phyloP scores from a whole-genome alignment of 2,113 vertebrate genomes.

The Cranoglanis bouderius region DNA sequence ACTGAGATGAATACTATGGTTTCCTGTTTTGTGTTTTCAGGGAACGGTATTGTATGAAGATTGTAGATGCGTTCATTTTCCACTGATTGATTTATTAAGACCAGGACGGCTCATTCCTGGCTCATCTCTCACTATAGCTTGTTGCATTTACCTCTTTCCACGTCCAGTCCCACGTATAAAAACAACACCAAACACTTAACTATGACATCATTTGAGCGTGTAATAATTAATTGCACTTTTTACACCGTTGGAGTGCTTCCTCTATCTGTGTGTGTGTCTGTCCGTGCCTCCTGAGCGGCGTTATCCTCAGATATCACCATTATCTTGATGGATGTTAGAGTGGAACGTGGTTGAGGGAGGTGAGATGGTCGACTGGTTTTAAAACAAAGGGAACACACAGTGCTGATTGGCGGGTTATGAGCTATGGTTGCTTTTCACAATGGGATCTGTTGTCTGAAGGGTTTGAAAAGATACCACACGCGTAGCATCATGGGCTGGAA shows the following conservation, averaged over 20 bases:
- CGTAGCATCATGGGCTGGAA: conserved; percentile 38
- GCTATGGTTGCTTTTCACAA: conserved; percentile 67
- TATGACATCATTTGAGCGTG: conserved; percentile 74
- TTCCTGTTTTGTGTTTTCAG: not conserved
- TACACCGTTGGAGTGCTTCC: conserved; percentile 64
- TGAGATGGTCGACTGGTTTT: conserved; percentile 60
- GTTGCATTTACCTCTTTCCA: conserved; percentile 43
- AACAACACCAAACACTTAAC: conserved; percentile 80
- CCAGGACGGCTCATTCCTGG: conserved; percentile 57
- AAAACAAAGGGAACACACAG: conserved; percentile 70
- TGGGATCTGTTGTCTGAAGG: conserved; percentile 61
- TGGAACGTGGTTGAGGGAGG: conserved; percentile 33
- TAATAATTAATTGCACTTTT: conserved; percentile 77
- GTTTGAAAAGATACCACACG: conserved; percentile 57
- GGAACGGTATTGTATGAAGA: not conserved
- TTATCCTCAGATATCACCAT: conserved; percentile 63
- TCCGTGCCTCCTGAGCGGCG: conserved; percentile 21
- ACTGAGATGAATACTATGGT: conserved; percentile 58
- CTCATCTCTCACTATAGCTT: not conserved
- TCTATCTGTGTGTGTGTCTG: conserved; percentile 35
- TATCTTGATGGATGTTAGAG: conserved; percentile 62
- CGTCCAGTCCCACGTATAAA: conserved; percentile 70
- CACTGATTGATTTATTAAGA: conserved; percentile 69
- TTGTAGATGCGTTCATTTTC: conserved; percentile 67
- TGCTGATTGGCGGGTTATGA: conserved; percentile 65